Evolutionary conservation across 2,888 invertebrate genomes (phyloP), one percentile per base, ranked within the genome.

Genomic region (Harmothoe impar): DNA sequence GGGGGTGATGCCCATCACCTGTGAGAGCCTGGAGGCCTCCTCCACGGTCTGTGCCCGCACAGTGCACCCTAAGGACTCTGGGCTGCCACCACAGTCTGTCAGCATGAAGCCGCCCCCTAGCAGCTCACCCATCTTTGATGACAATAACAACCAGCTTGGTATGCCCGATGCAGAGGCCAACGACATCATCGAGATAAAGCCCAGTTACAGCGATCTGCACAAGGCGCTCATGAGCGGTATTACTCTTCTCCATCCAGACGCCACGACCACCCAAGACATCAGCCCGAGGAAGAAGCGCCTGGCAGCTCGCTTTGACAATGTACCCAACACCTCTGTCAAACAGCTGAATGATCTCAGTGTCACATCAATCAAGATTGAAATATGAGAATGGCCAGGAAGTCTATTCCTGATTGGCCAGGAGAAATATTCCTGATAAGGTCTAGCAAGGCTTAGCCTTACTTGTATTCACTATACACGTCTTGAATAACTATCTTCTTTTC

Each of bases 11-110:
- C 81, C 81, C 43, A 81, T 81, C 81, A 81, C 81, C 23, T 81
- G 81, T 81, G 81, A 81, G 81, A 81, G 81, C 81, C 81, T 81
- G 35, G 81, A 81, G 81, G 81, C 81, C 15, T 33, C 77, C 29
- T n/a, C 62, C 62, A n/a, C 62, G 3, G 23, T 62, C 62, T 25
- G 72, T 72, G 29, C 72, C 0, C 29, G 15, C 5, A 12, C 15
- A 29, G 15, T 5, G 25, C 20, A 62, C 20, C 29, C 51, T 54
- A 23, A 52, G 29, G 23, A 25, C 31, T 29, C 29, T 7, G 12
- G 29, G 7, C 10, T 29, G 5, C 85, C 85, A 25, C 85, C 85
- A 1, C 85, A 43, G 23, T 23, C n/a, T n/a, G n/a, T 86, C 29
- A 86, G 54, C n/a, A 43, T 43, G 5, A 43, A 43, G 43, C 10